Evolutionary conservation across 2,797 vertebrate species (phyloP).

Genomic region (Amniataba percoides): DNA sequence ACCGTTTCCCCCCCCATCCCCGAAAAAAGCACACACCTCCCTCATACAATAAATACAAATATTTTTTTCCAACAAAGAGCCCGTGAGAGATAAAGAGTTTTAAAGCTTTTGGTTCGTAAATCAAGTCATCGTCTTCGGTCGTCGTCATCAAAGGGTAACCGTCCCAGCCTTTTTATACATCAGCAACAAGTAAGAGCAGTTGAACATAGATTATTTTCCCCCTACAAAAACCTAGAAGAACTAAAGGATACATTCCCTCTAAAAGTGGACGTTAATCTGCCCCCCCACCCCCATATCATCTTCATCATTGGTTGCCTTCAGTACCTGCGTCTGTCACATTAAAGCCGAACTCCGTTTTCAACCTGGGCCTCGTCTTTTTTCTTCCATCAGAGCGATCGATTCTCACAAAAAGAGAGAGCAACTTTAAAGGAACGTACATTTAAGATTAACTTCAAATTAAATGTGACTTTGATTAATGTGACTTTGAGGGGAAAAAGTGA

Average conservation of each 20-base stretch:
- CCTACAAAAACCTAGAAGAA: conserved; percentile 85
- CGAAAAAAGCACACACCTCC: conserved; percentile 70
- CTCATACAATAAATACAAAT: conserved; percentile 84
- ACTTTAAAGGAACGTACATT: background rate
- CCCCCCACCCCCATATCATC: conserved; percentile 26
- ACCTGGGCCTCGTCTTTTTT: conserved; percentile 22
- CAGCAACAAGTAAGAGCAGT: conserved; percentile 82
- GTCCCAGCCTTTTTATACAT: conserved; percentile 81
- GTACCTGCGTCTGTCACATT: conserved; percentile 25
- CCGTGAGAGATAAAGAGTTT: conserved; percentile 81
- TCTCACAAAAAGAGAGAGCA: background rate
- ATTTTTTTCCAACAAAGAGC: conserved; percentile 78
- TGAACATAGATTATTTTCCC: conserved; percentile 80
- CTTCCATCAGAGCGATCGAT: background rate
- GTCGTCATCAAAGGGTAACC: conserved; percentile 67
- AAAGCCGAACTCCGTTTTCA: conserved; percentile 38
- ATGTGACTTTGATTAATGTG: too few relatives aligned
- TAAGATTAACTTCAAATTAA: background rate
- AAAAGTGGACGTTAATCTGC: conserved; percentile 70
- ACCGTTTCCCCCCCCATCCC: conserved; percentile 53
- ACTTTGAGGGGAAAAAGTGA: background rate
- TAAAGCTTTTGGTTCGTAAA: conserved; percentile 92
- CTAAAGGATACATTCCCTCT: conserved; percentile 87
- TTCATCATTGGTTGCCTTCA: conserved; percentile 56
- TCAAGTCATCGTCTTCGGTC: conserved; percentile 80